Percentiles rank a stretch among this genome's conserved stretches.
These are phyloP conservation scores for Pocillopora grandis DNA, from an alignment of 92 coral and sea anemone species.

Conservation along the genomic window DNA sequence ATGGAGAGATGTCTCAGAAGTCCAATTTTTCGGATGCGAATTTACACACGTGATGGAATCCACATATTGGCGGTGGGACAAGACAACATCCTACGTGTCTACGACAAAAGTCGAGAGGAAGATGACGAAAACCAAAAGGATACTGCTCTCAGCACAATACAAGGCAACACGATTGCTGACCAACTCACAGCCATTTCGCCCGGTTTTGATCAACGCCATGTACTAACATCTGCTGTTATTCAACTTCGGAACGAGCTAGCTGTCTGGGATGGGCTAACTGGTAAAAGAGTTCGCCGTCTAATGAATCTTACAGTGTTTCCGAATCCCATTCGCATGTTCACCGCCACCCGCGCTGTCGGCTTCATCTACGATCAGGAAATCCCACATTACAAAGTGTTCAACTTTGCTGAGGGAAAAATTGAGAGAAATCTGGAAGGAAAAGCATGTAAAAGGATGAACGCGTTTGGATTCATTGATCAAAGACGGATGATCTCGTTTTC, in stretches of 20 bases:
- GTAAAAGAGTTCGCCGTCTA: slow-evolving; percentile 67
- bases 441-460: slow-evolving; percentile 94
- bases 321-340: slow-evolving; percentile 69
- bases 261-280: slow-evolving; percentile 80
- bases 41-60: slow-evolving; percentile 75
- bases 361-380: slow-evolving; percentile 75
- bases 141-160: slow-evolving; percentile 46
- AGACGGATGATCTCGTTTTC: slow-evolving; percentile 83
- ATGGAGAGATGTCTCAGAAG: slow-evolving; percentile 77
- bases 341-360: slow-evolving; percentile 79
- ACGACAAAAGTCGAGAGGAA: slow-evolving; percentile 85
- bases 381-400: slow-evolving; percentile 80
- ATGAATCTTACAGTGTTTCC: slow-evolving; percentile 61
- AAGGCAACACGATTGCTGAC: slow-evolving; percentile 80
- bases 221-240: slow-evolving; percentile 55
- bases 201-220: slow-evolving; percentile 80
- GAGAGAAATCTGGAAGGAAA: slow-evolving; percentile 81
- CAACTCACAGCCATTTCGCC: slow-evolving; percentile 73
- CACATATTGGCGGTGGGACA: slow-evolving; percentile 66
- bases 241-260: slow-evolving; percentile 62
- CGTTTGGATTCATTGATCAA: slow-evolving; percentile 81
- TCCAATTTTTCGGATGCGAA: slow-evolving; percentile 67
- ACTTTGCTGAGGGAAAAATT: slow-evolving; percentile 74
- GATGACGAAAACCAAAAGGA: slow-evolving; percentile 81
- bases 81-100: slow-evolving; percentile 84